These are phyloP conservation scores for Tachuris rubrigastra DNA, from an alignment of 2,113 vertebrate species.

Conservation along the genomic window DNA sequence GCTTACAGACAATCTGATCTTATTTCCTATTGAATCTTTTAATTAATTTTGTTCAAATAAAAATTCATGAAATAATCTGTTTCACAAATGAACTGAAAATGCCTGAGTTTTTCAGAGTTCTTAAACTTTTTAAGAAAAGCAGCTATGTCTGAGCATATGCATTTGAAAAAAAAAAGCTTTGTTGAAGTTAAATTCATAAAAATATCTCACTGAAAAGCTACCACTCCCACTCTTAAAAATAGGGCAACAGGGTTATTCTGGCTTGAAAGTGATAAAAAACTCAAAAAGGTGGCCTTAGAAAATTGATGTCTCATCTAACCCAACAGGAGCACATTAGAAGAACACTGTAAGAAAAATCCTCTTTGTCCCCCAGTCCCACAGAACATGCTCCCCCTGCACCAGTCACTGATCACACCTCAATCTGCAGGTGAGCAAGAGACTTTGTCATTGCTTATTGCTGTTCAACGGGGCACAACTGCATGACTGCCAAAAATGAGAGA, in stretches of 20 bases:
- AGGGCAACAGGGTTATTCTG: neutral
- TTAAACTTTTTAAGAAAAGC: neutral
- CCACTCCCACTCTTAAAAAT: neutral
- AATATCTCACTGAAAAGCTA: neutral
- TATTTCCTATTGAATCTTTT: neutral
- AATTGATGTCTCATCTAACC: neutral
- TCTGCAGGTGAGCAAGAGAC: neutral
- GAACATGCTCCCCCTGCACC: neutral
- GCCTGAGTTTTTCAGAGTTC: neutral
- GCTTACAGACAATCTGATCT: neutral
- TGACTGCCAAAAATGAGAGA: neutral
- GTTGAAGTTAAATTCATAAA: neutral
- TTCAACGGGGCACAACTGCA: neutral
- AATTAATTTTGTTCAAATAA: neutral
- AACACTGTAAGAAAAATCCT: neutral
- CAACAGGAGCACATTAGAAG: neutral
- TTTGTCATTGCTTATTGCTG: neutral
- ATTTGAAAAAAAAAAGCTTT: neutral
- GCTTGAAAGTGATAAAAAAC: neutral
- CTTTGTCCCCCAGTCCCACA: neutral
- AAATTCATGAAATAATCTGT: neutral
- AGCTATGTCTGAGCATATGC: neutral
- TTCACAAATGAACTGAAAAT: neutral
- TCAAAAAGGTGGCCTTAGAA: neutral
- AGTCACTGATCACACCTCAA: accelerated